Evolutionary conservation across 2,888 invertebrate genomes (phyloP).

Genomic region (Meandrusa payeni): DNA sequence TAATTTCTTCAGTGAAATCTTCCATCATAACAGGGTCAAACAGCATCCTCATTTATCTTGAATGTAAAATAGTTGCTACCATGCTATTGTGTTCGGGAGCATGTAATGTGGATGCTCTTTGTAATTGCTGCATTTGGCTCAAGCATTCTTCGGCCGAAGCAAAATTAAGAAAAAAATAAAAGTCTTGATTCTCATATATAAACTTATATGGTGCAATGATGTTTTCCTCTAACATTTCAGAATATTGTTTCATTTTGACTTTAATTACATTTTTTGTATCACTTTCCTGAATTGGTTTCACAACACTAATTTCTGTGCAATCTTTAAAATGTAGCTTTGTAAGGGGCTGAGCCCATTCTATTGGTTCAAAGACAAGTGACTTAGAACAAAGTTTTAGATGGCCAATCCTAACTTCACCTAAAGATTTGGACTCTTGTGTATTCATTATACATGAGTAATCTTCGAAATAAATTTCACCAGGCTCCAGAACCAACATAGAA

Average conservation of each 20-base stretch:
- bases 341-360: constrained; percentile 86
- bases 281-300: constrained; percentile 36
- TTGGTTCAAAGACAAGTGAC: constrained; percentile 92
- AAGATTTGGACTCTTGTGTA: constrained; percentile 38
- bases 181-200: constrained; percentile 82
- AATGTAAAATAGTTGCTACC: constrained; percentile 90
- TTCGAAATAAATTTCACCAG: constrained; percentile 95
- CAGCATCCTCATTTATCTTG: constrained; percentile 86
- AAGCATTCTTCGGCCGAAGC: constrained; percentile 86
- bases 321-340: constrained; percentile 90
- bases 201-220: constrained; percentile 91
- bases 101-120: constrained; percentile 89
- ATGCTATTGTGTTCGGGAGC: constrained; percentile 87
- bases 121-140: constrained; percentile 88
- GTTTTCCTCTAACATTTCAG: constrained; percentile 91
- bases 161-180: constrained; percentile 89
- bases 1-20: constrained; percentile 89
- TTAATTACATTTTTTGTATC: constrained; percentile 81
- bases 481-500: constrained; percentile 91
- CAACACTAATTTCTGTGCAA: constrained; percentile 80
- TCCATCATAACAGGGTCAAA: constrained; percentile 94
- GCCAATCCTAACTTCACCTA: constrained; percentile 81
- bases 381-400: constrained; percentile 93
- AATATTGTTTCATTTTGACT: constrained; percentile 85
- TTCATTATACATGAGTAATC: constrained; percentile 88